These are phyloP conservation scores for Festucalex cinctus DNA, from an alignment of 2,113 vertebrate genomes.

Conservation along the genomic window DNA sequence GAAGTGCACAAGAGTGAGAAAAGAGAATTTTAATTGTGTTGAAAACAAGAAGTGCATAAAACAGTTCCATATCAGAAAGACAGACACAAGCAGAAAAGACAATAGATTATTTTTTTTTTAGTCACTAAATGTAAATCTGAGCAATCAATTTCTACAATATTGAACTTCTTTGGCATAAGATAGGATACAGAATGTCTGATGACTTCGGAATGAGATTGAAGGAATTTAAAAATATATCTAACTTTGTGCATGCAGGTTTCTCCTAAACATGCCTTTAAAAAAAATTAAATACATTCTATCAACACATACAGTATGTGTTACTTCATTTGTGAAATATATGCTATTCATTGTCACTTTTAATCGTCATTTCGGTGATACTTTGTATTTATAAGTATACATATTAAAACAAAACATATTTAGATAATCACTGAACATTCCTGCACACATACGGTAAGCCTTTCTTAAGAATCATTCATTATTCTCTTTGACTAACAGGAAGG, in stretches of 20 bases:
- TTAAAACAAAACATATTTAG: neutral
- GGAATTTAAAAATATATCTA: constrained; percentile 42
- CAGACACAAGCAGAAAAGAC: constrained; percentile 32
- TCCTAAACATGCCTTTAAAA: constrained; percentile 26
- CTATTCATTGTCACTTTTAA: neutral
- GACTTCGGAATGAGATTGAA: constrained; percentile 65
- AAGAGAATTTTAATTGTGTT: constrained; percentile 83
- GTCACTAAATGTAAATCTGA: constrained; percentile 1
- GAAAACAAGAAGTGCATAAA: constrained; percentile 73
- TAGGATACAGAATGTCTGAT: constrained; percentile 18
- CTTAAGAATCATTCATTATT: constrained; percentile 44
- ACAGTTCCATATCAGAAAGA: constrained; percentile 55
- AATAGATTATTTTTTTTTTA: constrained; percentile 11
- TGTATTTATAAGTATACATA: neutral
- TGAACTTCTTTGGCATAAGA: constrained; percentile 21
- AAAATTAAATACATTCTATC: neutral
- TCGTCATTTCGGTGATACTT: neutral
- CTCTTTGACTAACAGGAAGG: constrained; percentile 6
- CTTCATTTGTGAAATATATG: neutral
- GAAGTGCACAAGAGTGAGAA: constrained; percentile 57
- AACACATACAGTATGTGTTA: constrained; percentile 1
- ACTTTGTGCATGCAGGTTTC: constrained; percentile 37
- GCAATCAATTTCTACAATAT: constrained; percentile 12
- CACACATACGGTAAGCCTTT: constrained; percentile 36
- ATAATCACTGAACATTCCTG: constrained; percentile 11